Percentiles rank a stretch among this genome's conserved stretches.
phyloP scores from a whole-genome alignment of 1,140 invertebrate genomes.

The Potamilus streckersoni region DNA sequence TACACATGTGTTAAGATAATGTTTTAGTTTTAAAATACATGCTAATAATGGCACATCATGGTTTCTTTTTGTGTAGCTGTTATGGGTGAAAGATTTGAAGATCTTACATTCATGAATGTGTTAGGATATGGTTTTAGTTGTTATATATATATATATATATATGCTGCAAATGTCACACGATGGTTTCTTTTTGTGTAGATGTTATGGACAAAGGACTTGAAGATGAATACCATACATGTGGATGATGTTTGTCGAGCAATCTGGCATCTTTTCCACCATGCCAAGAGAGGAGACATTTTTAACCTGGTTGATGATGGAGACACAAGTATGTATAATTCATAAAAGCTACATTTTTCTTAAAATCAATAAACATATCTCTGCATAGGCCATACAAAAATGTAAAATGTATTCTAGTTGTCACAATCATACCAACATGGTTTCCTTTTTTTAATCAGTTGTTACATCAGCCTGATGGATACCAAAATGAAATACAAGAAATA shows the following conservation, averaged over 20 bases:
- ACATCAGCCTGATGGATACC: no score
- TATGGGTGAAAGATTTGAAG: background rate
- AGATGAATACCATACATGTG: slow-evolving; percentile 90
- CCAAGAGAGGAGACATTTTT: slow-evolving; percentile 76
- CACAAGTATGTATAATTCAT: slow-evolving; percentile 71
- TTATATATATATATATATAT: background rate
- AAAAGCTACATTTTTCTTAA: background rate
- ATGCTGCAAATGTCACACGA: background rate
- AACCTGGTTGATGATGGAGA: slow-evolving; percentile 86
- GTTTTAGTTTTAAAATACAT: background rate
- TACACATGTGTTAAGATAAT: no score
- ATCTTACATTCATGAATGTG: no score
- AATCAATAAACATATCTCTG: background rate
- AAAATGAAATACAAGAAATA: no score
- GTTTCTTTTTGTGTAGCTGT: background rate
- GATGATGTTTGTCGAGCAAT: slow-evolving; percentile 83
- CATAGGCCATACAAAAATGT: background rate
- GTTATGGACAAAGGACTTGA: slow-evolving; percentile 85
- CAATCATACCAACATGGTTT: background rate
- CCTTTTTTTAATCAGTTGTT: background rate
- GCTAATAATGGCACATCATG: background rate
- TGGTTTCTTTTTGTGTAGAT: slow-evolving; percentile 65
- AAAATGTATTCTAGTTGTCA: background rate
- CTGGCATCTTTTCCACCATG: slow-evolving; percentile 74
- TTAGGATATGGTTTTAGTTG: background rate